Evolutionary conservation across 2,113 vertebrate genomes (phyloP), one percentile per base, ranked within the genome.

Genomic region (Psettodes erumei): DNA sequence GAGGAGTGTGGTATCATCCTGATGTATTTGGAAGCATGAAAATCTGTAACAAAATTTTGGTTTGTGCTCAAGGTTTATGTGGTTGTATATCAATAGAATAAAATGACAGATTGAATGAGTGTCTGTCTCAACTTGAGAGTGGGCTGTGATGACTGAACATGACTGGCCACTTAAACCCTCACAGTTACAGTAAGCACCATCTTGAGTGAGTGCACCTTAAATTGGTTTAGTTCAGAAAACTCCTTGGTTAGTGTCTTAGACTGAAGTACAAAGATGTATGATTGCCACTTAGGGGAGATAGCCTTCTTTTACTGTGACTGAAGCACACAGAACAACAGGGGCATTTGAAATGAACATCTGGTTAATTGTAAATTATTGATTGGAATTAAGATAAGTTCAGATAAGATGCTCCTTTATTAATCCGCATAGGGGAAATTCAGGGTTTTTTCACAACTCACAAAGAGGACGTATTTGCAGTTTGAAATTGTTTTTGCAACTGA

Each of bases 101-200:
- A 88, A 77, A 66, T 66, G 55, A 35, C 19, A 48, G 55, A 69
- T 47, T 87, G 72, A 89, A 70, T 75, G 75, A 91, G 67, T 50
- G 64, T 43, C 75, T 69, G 53, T 77, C 70, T 64, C 71, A 47
- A 37, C 25, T 65, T 33, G 74, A 33, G 78, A 59, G 68, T 69
- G 30, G 67, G 15, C 48, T 71, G 63, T 72, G 82, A 82, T 88
- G 84, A 75, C 67, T 84, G 79, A 78, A 78, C 76, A 78, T 82
- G 81, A 91, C 38, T 77, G 54, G 40, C 59, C 75, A 76, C 67
- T 70, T 81, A 80, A 88, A 86, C 63, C 72, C 72, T 71, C 48
- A 64, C 12, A 81, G 76, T 81, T 61, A 55, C 37, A 70, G 48
- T 80, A 74, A 71, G 79, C 40, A 21, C 33, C 72, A 50, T 54